phyloP scores from a whole-genome alignment of 2,113 vertebrate genomes.

The Protobothrops mucrosquamatus region DNA sequence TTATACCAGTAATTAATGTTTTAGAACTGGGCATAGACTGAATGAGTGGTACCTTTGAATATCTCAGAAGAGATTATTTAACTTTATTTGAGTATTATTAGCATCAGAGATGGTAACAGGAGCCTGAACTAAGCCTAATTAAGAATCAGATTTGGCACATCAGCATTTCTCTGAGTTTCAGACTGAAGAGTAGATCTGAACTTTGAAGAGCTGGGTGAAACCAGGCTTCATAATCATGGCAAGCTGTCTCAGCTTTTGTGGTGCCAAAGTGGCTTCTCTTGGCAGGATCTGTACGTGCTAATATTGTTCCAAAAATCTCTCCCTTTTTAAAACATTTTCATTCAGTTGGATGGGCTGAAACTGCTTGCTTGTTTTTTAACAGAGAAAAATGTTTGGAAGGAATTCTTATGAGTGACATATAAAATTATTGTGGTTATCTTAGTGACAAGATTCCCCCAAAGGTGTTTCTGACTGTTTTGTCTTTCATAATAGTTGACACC shows the following conservation, averaged over 20 bases:
- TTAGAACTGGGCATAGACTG: conserved; percentile 45
- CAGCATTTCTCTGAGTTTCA: conserved; percentile 2
- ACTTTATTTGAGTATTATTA: conserved; percentile 47
- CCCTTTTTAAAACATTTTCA: background rate
- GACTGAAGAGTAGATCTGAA: background rate
- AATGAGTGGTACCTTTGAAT: conserved; percentile 45
- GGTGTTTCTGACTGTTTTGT: background rate
- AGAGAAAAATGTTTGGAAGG: background rate
- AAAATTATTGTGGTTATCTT: background rate
- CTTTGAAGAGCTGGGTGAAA: conserved; percentile 34
- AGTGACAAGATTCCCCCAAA: background rate
- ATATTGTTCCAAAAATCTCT: background rate
- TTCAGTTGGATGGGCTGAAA: background rate
- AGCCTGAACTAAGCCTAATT: conserved; percentile 44
- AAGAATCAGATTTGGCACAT: background rate
- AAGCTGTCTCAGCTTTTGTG: background rate
- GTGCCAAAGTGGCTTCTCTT: background rate
- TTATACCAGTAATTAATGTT: conserved; percentile 55
- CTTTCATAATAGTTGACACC: background rate
- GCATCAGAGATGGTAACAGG: conserved; percentile 52
- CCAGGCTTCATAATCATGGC: background rate
- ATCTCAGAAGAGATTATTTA: conserved; percentile 46
- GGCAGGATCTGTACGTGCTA: background rate
- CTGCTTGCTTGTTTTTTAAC: background rate
- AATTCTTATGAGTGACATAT: background rate